These are phyloP conservation scores for Vandiemenella viatica DNA, from an alignment of 2,888 invertebrate species.

Conservation along the genomic window DNA sequence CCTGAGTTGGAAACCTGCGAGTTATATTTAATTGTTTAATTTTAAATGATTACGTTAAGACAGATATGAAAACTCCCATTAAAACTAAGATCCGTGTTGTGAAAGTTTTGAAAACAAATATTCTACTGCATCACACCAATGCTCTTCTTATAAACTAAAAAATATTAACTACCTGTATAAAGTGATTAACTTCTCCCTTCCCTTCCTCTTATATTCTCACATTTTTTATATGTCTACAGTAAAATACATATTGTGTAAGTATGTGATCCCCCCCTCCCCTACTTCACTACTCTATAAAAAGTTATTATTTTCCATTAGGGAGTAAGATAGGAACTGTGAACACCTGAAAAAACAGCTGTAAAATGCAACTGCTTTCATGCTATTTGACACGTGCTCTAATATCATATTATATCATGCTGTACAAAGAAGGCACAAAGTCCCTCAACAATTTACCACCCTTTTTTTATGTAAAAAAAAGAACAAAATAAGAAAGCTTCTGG, in stretches of 20 bases:
- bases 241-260: conserved; percentile 16
- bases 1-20: conserved; percentile 12
- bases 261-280: conserved; percentile 12
- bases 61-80: background rate
- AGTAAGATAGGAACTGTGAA: conserved; percentile 23
- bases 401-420: conserved; percentile 18
- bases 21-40: conserved; percentile 2
- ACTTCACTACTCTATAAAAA: conserved; percentile 18
- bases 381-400: conserved; percentile 20
- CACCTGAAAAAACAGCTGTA: conserved; percentile 18
- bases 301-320: conserved; percentile 20
- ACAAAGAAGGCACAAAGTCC: conserved; percentile 20
- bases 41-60: background rate
- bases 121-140: background rate
- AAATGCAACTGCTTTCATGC: conserved; percentile 15
- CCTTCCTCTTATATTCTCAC: conserved; percentile 12
- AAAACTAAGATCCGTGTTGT: conserved; percentile 8
- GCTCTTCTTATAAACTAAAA: conserved; percentile 4
- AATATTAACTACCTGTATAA: conserved; percentile 6
- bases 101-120: conserved; percentile 4
- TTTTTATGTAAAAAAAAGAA: background rate
- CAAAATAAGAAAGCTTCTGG: background rate
- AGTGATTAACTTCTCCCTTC: conserved; percentile 13
- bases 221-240: conserved; percentile 14
- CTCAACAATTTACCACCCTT: conserved; percentile 17